Evolutionary conservation across 2,888 invertebrate genomes (phyloP).

Genomic region (Uloborus plumipes): DNA sequence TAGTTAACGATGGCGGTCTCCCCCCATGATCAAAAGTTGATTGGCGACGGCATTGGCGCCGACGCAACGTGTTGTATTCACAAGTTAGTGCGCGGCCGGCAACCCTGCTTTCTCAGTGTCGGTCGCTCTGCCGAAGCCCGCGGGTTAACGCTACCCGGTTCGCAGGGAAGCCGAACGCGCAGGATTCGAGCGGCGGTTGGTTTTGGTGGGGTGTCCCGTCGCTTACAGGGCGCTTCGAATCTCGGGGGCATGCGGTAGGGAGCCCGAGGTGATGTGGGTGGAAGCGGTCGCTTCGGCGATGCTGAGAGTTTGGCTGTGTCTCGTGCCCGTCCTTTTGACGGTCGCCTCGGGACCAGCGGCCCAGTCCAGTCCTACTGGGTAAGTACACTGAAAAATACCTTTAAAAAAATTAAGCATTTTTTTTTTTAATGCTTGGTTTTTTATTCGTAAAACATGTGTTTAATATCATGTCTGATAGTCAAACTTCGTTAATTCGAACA

Average conservation of each 20-base stretch:
- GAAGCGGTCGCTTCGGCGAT: constrained; percentile 60
- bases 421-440: not conserved
- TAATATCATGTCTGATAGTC: too few species aligned
- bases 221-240: too few species aligned
- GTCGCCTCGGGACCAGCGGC: constrained; percentile 59
- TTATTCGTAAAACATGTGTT: not conserved
- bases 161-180: constrained; percentile 14
- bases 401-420: too few species aligned
- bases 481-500: too few species aligned
- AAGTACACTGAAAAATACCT: constrained; percentile 4
- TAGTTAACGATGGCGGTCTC: constrained; percentile 30
- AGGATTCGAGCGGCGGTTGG: not conserved
- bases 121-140: constrained; percentile 7
- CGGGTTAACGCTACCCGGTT: not conserved
- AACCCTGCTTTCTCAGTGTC: constrained; percentile 33
- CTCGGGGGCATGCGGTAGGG: constrained; percentile 53
- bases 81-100: constrained; percentile 24
- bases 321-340: constrained; percentile 57
- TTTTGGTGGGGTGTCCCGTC: constrained; percentile 5
- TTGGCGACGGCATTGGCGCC: constrained; percentile 44
- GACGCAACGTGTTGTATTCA: constrained; percentile 12
- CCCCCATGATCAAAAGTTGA: constrained; percentile 15
- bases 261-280: constrained; percentile 44
- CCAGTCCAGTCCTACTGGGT: constrained; percentile 42
- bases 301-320: constrained; percentile 59